Percentiles rank a stretch among this genome's conserved stretches.
These are phyloP conservation scores for Albula goreensis DNA, from an alignment of 2,113 vertebrate species.

Conservation along the genomic window DNA sequence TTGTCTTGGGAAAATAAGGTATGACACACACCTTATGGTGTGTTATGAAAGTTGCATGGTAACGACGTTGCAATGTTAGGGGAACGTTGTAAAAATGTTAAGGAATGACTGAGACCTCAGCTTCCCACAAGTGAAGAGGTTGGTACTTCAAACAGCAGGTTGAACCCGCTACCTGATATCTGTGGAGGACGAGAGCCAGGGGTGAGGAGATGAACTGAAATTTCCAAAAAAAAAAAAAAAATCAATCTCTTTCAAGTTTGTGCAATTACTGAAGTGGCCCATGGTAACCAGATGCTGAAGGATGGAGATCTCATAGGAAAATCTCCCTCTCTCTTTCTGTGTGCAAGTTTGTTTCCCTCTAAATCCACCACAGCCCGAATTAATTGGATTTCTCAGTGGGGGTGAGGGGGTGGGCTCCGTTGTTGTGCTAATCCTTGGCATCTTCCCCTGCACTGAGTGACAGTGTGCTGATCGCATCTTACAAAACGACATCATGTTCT, in stretches of 20 bases:
- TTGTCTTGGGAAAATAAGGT: not conserved
- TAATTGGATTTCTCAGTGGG: slow-evolving; percentile 30
- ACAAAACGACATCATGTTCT: slow-evolving; percentile 6
- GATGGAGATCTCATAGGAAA: not conserved
- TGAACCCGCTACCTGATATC: not conserved
- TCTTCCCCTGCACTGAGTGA: slow-evolving; percentile 32
- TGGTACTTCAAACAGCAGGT: not conserved
- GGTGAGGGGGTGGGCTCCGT: slow-evolving; percentile 8
- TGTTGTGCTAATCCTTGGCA: slow-evolving; percentile 35
- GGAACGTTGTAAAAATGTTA: not conserved
- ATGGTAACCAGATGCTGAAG: not conserved
- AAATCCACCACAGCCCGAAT: slow-evolving; percentile 21
- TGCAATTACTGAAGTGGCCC: not conserved
- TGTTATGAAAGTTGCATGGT: not conserved
- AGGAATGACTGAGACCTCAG: not conserved
- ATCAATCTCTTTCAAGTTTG: not conserved
- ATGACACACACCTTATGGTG: too few species aligned
- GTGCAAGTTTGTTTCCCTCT: slow-evolving; percentile 23
- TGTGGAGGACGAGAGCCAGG: not conserved
- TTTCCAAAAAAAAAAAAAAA: not conserved
- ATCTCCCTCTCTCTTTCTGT: slow-evolving; percentile 24
- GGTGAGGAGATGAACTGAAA: not conserved
- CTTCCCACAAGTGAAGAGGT: not conserved
- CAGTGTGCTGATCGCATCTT: slow-evolving; percentile 27
- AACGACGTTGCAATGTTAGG: too few species aligned